phyloP scores from a whole-genome alignment of 2,113 vertebrate species.

The Butorides virescens region DNA sequence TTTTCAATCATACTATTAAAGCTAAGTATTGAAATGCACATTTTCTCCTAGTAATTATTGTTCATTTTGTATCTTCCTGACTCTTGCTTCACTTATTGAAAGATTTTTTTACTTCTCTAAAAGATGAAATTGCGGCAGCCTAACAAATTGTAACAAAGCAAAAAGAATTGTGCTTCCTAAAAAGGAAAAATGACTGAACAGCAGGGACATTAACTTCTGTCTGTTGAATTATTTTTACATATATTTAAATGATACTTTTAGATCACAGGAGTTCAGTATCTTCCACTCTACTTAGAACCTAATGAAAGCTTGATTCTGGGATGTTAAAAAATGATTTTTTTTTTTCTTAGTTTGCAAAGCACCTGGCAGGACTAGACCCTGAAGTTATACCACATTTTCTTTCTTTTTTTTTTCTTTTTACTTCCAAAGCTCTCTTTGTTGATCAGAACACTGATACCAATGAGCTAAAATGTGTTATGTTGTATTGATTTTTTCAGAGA shows the following conservation, averaged over 20 bases:
- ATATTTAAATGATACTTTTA: background rate
- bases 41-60: constrained; percentile 29
- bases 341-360: background rate
- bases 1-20: constrained; percentile 55
- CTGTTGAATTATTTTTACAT: background rate
- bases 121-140: constrained; percentile 11
- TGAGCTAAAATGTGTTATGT: background rate
- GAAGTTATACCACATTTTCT: background rate
- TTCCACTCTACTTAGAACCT: background rate
- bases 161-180: background rate
- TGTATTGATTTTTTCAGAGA: background rate
- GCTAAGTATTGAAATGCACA: constrained; percentile 51
- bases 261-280: background rate
- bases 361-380: background rate
- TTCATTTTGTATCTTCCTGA: constrained; percentile 30
- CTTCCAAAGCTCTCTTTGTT: background rate
- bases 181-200: background rate
- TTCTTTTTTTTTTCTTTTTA: background rate
- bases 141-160: background rate
- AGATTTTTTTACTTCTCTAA: background rate
- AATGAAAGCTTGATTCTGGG: background rate
- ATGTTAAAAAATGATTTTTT: background rate
- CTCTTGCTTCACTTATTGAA: background rate
- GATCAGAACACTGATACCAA: background rate
- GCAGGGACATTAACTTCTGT: background rate